Evolutionary conservation across 2,888 invertebrate species (phyloP), one percentile per base, ranked within the genome.

Genomic region (Phortica okadai): DNA sequence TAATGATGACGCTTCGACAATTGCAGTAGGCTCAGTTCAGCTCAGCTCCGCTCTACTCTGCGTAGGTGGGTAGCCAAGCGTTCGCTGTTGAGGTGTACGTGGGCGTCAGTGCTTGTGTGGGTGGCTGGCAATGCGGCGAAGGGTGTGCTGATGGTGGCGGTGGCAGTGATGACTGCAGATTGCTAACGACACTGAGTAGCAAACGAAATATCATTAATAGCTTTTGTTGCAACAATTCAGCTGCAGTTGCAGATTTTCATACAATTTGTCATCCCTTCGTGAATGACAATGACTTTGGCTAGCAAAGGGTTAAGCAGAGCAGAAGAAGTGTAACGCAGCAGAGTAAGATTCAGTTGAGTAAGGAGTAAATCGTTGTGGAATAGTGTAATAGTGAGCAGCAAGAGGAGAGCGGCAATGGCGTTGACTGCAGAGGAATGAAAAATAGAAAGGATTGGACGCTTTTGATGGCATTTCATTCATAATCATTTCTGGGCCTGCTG

Each of bases 151-250:
- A n/a, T 21, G 62, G 16, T 33, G 33, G 33, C 33, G 33, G 33
- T 33, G 33, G 33, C 33, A 1, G 33, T 33, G 33, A 33, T 33
- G 33, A 33, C 33, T 33, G 33, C 33, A 33, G 33, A 33, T 33
- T 33, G 33, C 33, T 4, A 1, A 33, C 33, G 33, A 33, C 33
- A 16, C 11, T 56, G 56, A 62, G 62, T 25, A 62, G 25, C 21
- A 62, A 11, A 6, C 5, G 81, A 86, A 84, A 82, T 86, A 83
- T 85, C 85, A 88, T 86, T 88, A 86, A 86, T 86, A 82, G 84
- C 79, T 79, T 70, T 62, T 56, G 21, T 25, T n/a, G 21, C 62
- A 21, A 25, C 62, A 62, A 25, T 62, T 25, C 10, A 25, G 62
- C 33, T 62, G 62, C 62, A 25, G 62, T 25, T 62, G 62, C 62